Evolutionary conservation across 1,140 invertebrate genomes (phyloP), one percentile per base, ranked within the genome.

Genomic region (Acyrthosiphon pisum): DNA sequence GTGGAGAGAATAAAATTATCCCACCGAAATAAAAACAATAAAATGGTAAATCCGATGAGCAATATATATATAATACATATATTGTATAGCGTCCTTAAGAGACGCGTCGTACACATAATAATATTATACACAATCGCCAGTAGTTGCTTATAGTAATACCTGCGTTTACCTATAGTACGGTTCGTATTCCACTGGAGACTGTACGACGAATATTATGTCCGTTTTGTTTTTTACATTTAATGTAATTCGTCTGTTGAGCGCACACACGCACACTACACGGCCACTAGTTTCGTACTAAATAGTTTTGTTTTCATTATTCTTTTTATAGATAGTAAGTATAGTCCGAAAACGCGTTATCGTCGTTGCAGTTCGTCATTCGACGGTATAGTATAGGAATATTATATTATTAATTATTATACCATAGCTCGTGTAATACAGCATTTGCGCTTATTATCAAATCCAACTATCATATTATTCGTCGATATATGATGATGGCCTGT

Each of bases 1-100:
- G 91, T 56, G 91, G 91, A 83, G 48, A 93, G 91, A 93, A 93
- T 86, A 93, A 93, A 93, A 93, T 93, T 93, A 93, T 93, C 91
- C 91, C 91, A 93, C 81, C 76, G 68, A 81, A 53, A 93, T 84
- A 84, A 83, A 93, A 93, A 93, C 91, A 93, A 93, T 93, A 93
- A 84, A 93, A 93, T 93, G 41, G 60, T 92, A 81, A 92, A 92
- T 35, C 46, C 46, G n/a, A 92, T 46, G 37, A 81, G 11, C 22
- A 50, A 83, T 37, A 53, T 53, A 56, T 37, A 48, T 88, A 50
- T 88, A 88, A 53, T 37, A 46, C 2, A 6, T 20, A 26, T n/a
- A n/a, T 8, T 76, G 30, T 30, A 23, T 18, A 76, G 60, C 60
- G 60, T 14, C n/a, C 14, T 14, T 76, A n/a, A 76, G 60, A 76